Conservation (phyloP, 2,797 vertebrate species). For the Acipenser oxyrinchus region DNA sequence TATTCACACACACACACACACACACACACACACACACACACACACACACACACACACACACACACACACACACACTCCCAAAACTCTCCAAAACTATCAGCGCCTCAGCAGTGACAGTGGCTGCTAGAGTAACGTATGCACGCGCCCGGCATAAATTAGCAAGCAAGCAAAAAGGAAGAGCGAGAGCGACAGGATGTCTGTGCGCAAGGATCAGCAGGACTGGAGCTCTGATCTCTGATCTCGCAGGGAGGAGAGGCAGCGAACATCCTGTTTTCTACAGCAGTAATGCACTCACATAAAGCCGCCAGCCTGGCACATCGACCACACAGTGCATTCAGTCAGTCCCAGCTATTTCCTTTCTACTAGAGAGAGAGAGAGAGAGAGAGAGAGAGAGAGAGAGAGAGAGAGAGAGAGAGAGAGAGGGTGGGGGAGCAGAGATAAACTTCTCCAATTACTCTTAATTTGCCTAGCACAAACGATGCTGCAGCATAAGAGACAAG, state of each 20-base stretch:
- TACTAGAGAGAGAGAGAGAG: not conserved
- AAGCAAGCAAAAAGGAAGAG: not conserved
- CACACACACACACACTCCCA: no score
- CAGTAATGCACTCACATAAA: constrained; percentile 13
- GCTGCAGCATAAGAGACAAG: not conserved
- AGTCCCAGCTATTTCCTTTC: constrained; percentile 10
- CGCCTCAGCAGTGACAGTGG: constrained; percentile 13
- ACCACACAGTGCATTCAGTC: constrained; percentile 14
- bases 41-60: no score
- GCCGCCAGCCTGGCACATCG: constrained; percentile 6
- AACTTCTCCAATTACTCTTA: constrained; percentile 1
- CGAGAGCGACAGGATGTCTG: constrained; percentile 11
- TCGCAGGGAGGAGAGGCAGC: constrained; percentile 4
- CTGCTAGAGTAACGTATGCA: constrained; percentile 11
- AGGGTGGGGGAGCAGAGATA: not conserved
- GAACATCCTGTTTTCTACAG: constrained; percentile 15
- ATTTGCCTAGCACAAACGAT: not conserved
- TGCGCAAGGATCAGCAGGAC: constrained; percentile 8
- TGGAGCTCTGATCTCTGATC: constrained; percentile 3
- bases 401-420: constrained; percentile 3
- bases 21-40: no score
- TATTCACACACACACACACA: no score
- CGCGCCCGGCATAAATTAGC: constrained; percentile 19
- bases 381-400: not conserved
- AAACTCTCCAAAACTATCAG: not conserved